These are phyloP conservation scores for Coptodon bakossiorum DNA, from an alignment of 2,113 vertebrate species.

Conservation along the genomic window DNA sequence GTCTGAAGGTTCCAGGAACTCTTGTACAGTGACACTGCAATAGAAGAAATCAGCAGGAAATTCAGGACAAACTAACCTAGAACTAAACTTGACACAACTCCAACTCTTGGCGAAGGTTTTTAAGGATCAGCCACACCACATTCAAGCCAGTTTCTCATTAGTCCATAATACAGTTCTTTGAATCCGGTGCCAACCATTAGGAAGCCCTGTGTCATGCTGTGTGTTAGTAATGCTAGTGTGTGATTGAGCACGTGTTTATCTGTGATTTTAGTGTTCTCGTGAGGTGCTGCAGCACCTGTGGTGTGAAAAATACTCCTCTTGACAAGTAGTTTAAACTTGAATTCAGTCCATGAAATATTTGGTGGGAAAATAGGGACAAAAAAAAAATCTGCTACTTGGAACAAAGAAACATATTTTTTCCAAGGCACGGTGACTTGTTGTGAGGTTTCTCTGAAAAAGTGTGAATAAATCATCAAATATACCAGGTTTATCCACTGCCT, in stretches of 20 bases:
- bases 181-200: background rate
- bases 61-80: conserved; percentile 3
- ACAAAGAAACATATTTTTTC: background rate
- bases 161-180: conserved; percentile 42
- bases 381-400: background rate
- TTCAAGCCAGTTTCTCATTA: conserved; percentile 22
- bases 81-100: background rate
- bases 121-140: background rate
- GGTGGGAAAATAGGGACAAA: background rate
- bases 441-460: background rate
- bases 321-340: background rate
- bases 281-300: background rate
- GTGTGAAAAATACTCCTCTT: background rate
- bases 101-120: background rate
- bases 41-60: background rate
- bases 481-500: background rate
- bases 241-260: background rate
- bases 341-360: background rate
- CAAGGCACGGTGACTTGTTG: background rate
- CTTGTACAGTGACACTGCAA: conserved; percentile 86
- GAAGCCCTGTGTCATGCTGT: conserved; percentile 33
- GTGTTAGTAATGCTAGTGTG: conserved; percentile 26
- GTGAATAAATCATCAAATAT: rapidly evolving
- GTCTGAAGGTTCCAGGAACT: conserved; percentile 90
- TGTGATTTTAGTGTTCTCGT: conserved; percentile 1